Percentiles rank a stretch among this genome's conserved stretches.
These are phyloP conservation scores for Belonocnema kinseyi DNA, from an alignment of 1,140 invertebrate species.

Conservation along the genomic window DNA sequence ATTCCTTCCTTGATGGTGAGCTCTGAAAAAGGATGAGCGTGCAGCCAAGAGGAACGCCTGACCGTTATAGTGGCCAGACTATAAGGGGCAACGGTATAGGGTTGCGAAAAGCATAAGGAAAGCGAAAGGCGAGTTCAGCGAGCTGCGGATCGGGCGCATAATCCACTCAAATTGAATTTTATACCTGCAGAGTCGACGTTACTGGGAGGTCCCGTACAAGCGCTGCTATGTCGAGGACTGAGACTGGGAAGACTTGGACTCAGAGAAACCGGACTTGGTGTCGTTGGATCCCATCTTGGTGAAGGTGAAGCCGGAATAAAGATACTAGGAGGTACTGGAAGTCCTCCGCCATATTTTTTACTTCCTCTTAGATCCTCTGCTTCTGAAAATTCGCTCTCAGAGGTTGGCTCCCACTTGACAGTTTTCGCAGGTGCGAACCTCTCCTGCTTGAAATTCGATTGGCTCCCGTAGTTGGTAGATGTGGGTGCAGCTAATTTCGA, in stretches of 20 bases:
- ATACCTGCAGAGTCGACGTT: conserved; percentile 74
- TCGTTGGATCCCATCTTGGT: conserved; percentile 76
- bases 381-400: conserved; percentile 80
- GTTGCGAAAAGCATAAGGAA: conserved; percentile 38
- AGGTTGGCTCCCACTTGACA: conserved; percentile 81
- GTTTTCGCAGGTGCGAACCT: conserved; percentile 73
- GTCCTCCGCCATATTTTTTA: conserved; percentile 65
- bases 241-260: conserved; percentile 79
- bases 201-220: conserved; percentile 66
- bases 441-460: conserved; percentile 32
- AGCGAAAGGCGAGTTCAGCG: conserved; percentile 30
- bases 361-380: conserved; percentile 71
- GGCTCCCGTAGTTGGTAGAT: conserved; percentile 40
- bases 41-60: not conserved
- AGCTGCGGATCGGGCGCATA: conserved; percentile 31
- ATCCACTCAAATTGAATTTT: conserved; percentile 37
- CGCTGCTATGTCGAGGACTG: conserved; percentile 72
- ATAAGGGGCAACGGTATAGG: conserved; percentile 23
- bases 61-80: not conserved
- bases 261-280: conserved; percentile 78
- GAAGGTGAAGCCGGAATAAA: conserved; percentile 66
- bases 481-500: conserved; percentile 46
- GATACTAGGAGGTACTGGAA: conserved; percentile 70
- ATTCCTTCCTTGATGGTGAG: not conserved
- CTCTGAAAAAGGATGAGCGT: conserved; percentile 36